phyloP scores from a whole-genome alignment of 2,113 vertebrate species.

The Pollimyrus isidori region DNA sequence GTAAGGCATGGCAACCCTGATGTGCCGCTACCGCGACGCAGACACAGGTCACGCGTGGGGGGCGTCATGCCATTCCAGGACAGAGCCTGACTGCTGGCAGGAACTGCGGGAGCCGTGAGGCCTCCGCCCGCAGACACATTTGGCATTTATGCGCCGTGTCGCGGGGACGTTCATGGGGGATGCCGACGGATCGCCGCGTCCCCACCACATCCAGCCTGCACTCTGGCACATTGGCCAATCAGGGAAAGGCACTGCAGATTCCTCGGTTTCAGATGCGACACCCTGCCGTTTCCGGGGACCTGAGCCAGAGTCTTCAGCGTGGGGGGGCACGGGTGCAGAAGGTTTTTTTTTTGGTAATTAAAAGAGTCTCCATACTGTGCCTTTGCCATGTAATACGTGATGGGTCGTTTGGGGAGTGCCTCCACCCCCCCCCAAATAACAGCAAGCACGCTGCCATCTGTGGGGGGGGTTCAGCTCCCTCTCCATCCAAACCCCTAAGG shows the following conservation, averaged over 20 bases:
- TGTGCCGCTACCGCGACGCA: constrained; percentile 38
- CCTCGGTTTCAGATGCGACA: constrained; percentile 40
- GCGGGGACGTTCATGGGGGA: not conserved
- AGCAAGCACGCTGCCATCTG: constrained; percentile 36
- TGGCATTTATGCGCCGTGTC: not conserved
- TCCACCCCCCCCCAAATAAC: constrained; percentile 46
- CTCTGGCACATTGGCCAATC: constrained; percentile 55
- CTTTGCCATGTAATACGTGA: not conserved
- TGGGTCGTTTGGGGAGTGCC: constrained; percentile 24
- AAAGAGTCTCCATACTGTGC: constrained; percentile 14
- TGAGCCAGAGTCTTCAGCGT: not conserved
- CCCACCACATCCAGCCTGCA: constrained; percentile 47
- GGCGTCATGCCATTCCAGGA: constrained; percentile 32
- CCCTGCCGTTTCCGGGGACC: constrained; percentile 35
- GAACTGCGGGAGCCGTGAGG: not conserved
- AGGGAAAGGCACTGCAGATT: constrained; percentile 16
- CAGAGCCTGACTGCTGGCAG: not conserved
- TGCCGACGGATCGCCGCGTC: not conserved
- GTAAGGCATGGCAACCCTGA: constrained; percentile 39
- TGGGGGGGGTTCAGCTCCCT: constrained; percentile 38
- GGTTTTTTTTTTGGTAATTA: constrained; percentile 11
- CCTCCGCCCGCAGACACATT: constrained; percentile 5
- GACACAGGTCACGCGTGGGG: constrained; percentile 32
- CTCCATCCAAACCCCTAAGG: constrained; percentile 46
- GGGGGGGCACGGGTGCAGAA: not conserved